Conservation (phyloP, 1,140 invertebrate species). For the Danaus plexippus region DNA sequence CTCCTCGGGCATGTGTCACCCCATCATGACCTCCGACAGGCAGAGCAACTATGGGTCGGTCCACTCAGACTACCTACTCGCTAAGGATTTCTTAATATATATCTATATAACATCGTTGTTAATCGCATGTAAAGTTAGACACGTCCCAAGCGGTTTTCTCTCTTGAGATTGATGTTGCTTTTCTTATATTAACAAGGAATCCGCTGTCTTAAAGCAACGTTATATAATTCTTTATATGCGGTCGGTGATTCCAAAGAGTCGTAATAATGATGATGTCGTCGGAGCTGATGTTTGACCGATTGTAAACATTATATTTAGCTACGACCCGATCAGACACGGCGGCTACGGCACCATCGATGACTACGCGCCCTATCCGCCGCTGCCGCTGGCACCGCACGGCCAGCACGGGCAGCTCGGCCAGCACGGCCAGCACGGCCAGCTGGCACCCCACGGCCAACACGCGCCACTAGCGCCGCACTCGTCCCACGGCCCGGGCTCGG, state of each 20-base stretch:
- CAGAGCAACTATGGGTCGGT: conserved; percentile 74
- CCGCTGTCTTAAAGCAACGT: too few relatives aligned
- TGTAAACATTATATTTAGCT: conserved; percentile 36
- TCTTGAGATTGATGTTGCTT: too few relatives aligned
- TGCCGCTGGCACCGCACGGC: conserved; percentile 77
- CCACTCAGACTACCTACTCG: neutral
- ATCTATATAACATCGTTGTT: too few relatives aligned
- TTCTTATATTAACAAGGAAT: too few relatives aligned
- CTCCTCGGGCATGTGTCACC: conserved; percentile 67
- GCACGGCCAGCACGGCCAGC: too few relatives aligned
- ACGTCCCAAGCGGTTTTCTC: too few relatives aligned
- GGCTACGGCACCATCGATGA: conserved; percentile 88
- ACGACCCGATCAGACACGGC: conserved; percentile 84
- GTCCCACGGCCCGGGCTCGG: conserved; percentile 73
- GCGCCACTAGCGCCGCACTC: conserved; percentile 65
- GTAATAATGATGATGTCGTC: neutral
- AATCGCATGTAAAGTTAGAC: too few relatives aligned
- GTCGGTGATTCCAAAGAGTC: neutral
- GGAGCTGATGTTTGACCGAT: neutral
- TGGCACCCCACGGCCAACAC: too few relatives aligned
- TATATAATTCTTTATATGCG: too few relatives aligned
- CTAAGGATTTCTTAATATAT: too few relatives aligned
- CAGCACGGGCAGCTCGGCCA: conserved; percentile 7
- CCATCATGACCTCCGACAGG: conserved; percentile 72
- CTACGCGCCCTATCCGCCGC: conserved; percentile 87